Evolutionary conservation across 1,140 invertebrate genomes (phyloP).

Genomic region (Scylla paramamosain): DNA sequence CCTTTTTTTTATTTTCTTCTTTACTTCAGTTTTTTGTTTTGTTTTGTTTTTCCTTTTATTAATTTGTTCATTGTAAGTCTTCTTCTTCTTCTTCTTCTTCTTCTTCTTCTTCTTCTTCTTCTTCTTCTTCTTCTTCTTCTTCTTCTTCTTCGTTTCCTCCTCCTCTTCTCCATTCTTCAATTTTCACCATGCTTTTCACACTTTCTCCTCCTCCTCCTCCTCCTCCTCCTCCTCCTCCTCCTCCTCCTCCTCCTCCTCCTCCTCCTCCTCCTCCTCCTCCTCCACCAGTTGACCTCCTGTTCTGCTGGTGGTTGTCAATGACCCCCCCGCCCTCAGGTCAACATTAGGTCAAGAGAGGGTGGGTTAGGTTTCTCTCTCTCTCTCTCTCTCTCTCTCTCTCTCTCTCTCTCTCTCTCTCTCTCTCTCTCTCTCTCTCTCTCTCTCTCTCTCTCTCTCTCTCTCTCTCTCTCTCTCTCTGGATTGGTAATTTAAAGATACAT

Average conservation of each 20-base stretch:
- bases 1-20: too few species aligned
- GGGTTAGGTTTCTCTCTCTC: too few species aligned
- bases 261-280: background rate
- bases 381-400: background rate
- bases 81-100: too few species aligned
- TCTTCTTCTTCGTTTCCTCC: too few species aligned
- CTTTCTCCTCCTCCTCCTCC: background rate
- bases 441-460: conserved; percentile 34
- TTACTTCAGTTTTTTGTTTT: too few species aligned
- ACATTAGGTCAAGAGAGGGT: too few species aligned
- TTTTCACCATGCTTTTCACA: background rate
- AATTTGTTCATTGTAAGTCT: too few species aligned
- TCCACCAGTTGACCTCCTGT: background rate
- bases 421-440: conserved; percentile 53
- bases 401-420: background rate
- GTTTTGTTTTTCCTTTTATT: too few species aligned
- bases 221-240: background rate
- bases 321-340: too few species aligned
- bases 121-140: background rate
- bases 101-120: too few species aligned
- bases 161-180: background rate
- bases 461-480: background rate
- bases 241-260: background rate
- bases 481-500: too few species aligned
- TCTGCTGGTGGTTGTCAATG: background rate